Evolutionary conservation across 1,140 invertebrate genomes (phyloP).

Genomic region (Drosophila bocqueti): DNA sequence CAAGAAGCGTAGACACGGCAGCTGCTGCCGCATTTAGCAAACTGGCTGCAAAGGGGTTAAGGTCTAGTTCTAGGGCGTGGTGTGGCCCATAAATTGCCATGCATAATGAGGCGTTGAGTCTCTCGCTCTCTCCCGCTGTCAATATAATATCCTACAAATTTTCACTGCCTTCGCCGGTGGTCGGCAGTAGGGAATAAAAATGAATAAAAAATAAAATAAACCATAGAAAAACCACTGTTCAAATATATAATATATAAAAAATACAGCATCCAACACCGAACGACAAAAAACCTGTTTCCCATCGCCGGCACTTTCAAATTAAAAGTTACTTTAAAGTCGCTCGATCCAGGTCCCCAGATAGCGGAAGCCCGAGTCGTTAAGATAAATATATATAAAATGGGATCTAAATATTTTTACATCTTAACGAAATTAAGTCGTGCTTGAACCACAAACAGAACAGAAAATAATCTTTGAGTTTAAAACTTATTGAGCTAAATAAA

Average conservation of each 20-base stretch:
- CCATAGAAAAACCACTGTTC: background rate
- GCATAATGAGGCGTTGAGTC: constrained; percentile 78
- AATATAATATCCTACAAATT: constrained; percentile 35
- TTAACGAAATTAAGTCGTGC: background rate
- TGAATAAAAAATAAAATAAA: background rate
- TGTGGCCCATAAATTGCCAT: constrained; percentile 66
- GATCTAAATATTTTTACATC: background rate
- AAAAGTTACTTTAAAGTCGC: constrained; percentile 26
- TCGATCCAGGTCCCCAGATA: constrained; percentile 10
- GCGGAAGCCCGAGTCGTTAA: constrained; percentile 9
- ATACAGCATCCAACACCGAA: background rate
- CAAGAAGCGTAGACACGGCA: constrained; percentile 77
- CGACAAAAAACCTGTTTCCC: constrained; percentile 25
- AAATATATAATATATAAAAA: constrained; percentile 1
- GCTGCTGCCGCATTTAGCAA: constrained; percentile 72
- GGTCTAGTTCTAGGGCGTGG: constrained; percentile 36
- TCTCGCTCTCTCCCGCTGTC: constrained; percentile 29
- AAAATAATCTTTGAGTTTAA: background rate
- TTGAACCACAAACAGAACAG: background rate
- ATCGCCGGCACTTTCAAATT: constrained; percentile 30
- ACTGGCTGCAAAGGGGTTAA: constrained; percentile 10
- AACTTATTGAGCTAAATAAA: background rate
- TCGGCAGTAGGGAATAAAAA: constrained; percentile 7
- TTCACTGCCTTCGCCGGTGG: constrained; percentile 46
- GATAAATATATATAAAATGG: constrained; percentile 9